Base-by-base conservation (phyloP, 2,888 invertebrate species). In the Rhyacophila evoluta region DNA sequence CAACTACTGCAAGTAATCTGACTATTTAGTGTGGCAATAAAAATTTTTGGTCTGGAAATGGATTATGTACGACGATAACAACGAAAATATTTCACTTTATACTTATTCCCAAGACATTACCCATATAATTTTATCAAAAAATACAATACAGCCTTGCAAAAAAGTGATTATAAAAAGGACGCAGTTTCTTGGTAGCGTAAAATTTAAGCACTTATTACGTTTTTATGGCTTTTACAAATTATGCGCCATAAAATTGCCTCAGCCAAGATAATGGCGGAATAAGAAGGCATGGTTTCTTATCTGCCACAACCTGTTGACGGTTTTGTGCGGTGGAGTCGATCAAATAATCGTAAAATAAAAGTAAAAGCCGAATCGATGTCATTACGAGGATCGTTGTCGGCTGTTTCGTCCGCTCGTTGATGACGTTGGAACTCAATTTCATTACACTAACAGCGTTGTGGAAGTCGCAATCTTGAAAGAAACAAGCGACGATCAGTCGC, bases 321-420 rank as follows among this genome's bases (percentile, higher is more conserved):
- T 33, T 11, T 71, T 37, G 37, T 25, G 33, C 12, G 71, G 67
- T 33, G 15, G 68, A 29, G 67, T 74, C 74, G 67, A 36, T 74
- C 74, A 74, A 74, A 74, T 74, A 74, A 74, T 68, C 74, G 74
- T 74, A 74, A 74, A 74, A 74, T 74, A 74, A 74, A 67, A 67
- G 74, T 67, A 67, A 67, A 27, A 38, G 55, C 74, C 74, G 67
- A 74, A 74, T 67, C 68, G 67, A 74, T 67, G 74, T 8, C 73
- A 39, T 73, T 29, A 39, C 73, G 12, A 27, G 38, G 73, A 37
- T 41, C 41, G 74, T 41, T 41, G 39, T 41, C 38, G 74, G 74
- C 55, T 55, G 74, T 41, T 55, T 55, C 33, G 69, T 69, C 33
- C 69, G 33, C 15, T 10, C 4, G 12, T 12, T 19, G 27, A 29